A percentile compares a stretch with the other conserved stretches of the same genome.
phyloP scores from a whole-genome alignment of 92 coral and sea anemone species.

The Porites evermanni region DNA sequence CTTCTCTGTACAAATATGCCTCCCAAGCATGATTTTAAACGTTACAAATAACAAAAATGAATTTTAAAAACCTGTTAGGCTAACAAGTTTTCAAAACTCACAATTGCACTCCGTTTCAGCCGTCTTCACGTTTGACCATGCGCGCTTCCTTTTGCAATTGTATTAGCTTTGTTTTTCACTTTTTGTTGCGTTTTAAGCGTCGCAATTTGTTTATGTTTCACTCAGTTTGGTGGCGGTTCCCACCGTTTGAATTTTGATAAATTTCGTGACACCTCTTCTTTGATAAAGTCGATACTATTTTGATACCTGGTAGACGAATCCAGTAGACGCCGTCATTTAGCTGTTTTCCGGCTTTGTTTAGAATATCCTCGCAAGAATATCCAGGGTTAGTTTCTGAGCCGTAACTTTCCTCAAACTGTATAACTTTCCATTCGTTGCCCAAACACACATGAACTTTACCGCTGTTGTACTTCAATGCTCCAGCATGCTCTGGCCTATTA shows the following conservation, averaged over 20 bases:
- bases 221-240: too few species aligned
- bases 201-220: too few species aligned
- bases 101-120: too few species aligned
- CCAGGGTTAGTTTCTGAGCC: slow-evolving; percentile 18
- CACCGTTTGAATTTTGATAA: background rate
- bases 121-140: too few species aligned
- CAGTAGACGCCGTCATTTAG: slow-evolving; percentile 26
- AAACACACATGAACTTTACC: background rate
- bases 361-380: slow-evolving; percentile 18
- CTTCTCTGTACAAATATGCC: too few species aligned
- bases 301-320: background rate
- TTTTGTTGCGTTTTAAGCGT: too few species aligned
- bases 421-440: background rate
- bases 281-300: background rate
- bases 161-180: too few species aligned
- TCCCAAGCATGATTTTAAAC: too few species aligned
- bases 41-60: too few species aligned
- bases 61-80: too few species aligned
- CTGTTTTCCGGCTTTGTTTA: background rate
- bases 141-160: too few species aligned
- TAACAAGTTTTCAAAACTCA: too few species aligned
- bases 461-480: background rate
- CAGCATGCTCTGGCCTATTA: background rate
- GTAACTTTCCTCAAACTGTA: background rate
- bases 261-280: background rate